phyloP scores from a whole-genome alignment of 30 jellyfish, hydroid and myxozoan genomes.

The Hydractinia symbiolongicarpus region DNA sequence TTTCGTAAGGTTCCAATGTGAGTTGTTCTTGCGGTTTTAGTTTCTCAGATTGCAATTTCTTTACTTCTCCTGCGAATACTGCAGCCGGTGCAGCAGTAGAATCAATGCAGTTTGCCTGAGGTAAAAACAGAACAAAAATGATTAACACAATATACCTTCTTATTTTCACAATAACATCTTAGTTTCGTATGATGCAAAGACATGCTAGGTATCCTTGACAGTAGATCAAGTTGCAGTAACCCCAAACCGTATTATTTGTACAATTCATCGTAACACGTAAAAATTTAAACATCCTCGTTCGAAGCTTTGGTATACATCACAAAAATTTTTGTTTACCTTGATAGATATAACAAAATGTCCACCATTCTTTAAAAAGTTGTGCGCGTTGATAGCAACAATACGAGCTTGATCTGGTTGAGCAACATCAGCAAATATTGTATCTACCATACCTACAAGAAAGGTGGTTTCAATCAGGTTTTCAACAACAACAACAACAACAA shows the following conservation, averaged over 20 bases:
- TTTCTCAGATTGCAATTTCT: conserved; percentile 89
- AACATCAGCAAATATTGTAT: conserved; percentile 98
- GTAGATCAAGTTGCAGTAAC: too few relatives aligned
- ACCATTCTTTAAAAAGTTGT: conserved; percentile 79
- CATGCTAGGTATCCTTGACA: too few relatives aligned
- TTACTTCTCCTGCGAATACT: conserved; percentile 98
- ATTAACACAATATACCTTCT: neutral
- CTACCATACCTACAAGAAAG: conserved; percentile 88
- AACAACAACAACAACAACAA: too few relatives aligned
- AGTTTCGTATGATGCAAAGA: too few relatives aligned
- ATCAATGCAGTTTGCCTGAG: conserved; percentile 98
- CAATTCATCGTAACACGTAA: too few relatives aligned
- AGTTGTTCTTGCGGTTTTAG: conserved; percentile 99
- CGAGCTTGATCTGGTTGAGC: conserved; percentile 99
- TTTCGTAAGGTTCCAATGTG: conserved; percentile 98
- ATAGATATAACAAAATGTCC: conserved; percentile 98
- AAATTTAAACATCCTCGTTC: too few relatives aligned
- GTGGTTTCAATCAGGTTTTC: too few relatives aligned
- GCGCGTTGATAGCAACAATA: conserved; percentile 98
- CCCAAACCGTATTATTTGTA: too few relatives aligned
- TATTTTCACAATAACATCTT: neutral
- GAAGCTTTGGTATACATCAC: neutral
- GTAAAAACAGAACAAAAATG: conserved; percentile 1
- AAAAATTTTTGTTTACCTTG: conserved; percentile 45
- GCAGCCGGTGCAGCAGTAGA: conserved; percentile 99